Evolutionary conservation across 2,888 invertebrate species (phyloP), one percentile per base, ranked within the genome.

Genomic region (Flexamia atlantica): DNA sequence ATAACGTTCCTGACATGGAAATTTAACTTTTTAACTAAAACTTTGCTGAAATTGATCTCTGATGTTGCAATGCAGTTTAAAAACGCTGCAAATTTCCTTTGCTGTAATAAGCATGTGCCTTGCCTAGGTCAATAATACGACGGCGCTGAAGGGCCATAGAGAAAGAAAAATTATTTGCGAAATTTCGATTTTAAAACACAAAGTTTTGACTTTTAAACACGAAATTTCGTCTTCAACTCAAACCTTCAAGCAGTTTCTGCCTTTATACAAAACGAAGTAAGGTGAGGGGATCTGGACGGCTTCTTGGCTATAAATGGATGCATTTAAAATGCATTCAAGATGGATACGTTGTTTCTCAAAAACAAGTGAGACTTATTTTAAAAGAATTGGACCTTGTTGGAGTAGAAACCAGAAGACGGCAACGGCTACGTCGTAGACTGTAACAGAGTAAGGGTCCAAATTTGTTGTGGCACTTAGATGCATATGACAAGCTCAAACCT

Each of bases 261-360:
- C 1, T 57, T 57, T 57, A 20, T 57, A 12, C 57, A 57, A 57
- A 23, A 20, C 12, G 57, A 57, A 57, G 7, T 57, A 10, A 23
- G 57, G 12, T 4, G 57, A 23, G 57, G 12, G 23, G 57, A 23
- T 57, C 57, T 57, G 57, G 57, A 20, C 9, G 23, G 4, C 57
- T 57, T 25, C 57, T 23, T 20, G 57, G 57, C 20, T 57, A 57
- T 23, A 57, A 57, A 12, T 57, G 57, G 57, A 57, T 57, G 57
- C 57, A 57, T 23, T 57, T 25, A 20, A 57, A 25, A 57, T 57
- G 57, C 12, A 57, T 57, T 5, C 57, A 57, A 23, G 57, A 20
- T 20, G 57, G 57, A 23, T 57, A 23, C 3, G 57, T 57, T 1
- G 25, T 57, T 2, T 23, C 20, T 1, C 57, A 57, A 57, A 20